A percentile compares a stretch with the other conserved stretches of the same genome.
Evolutionary conservation across 2,113 vertebrate genomes (phyloP).

Genomic region (Coptodon bakossiorum): DNA sequence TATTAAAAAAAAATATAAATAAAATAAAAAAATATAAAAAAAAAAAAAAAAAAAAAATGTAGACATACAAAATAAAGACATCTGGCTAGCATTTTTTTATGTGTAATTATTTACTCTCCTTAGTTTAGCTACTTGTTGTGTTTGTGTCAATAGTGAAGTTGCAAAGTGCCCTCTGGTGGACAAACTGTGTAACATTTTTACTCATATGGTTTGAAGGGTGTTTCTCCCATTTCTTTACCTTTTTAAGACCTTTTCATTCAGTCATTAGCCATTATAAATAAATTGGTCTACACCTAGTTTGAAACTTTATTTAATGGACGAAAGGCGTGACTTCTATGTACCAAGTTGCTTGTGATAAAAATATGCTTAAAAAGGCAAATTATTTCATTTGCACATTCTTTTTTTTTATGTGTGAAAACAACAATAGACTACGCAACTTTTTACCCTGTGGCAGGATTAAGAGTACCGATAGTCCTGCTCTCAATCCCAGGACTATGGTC

Average conservation of each 20-base stretch:
- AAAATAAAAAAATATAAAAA: no score
- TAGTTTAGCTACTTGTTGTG: not conserved
- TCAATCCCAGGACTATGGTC: not conserved
- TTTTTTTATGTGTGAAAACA: not conserved
- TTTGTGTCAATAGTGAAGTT: not conserved
- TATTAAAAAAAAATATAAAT: not conserved
- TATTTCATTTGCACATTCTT: rapidly evolving
- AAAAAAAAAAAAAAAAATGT: rapidly evolving
- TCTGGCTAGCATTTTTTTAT: not conserved
- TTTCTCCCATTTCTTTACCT: not conserved
- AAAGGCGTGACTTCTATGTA: not conserved
- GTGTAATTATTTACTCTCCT: not conserved
- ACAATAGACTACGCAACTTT: not conserved
- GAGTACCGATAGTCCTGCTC: not conserved
- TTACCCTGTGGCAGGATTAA: not conserved
- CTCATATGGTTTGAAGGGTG: not conserved
- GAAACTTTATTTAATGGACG: not conserved
- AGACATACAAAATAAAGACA: not conserved
- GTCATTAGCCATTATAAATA: not conserved
- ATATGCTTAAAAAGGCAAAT: not conserved
- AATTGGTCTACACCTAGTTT: not conserved
- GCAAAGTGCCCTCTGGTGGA: not conserved
- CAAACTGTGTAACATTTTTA: not conserved
- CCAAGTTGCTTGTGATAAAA: not conserved
- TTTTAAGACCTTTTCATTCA: not conserved